Evolutionary conservation across 2,797 vertebrate species (phyloP).

Genomic region (Sebastes minor): DNA sequence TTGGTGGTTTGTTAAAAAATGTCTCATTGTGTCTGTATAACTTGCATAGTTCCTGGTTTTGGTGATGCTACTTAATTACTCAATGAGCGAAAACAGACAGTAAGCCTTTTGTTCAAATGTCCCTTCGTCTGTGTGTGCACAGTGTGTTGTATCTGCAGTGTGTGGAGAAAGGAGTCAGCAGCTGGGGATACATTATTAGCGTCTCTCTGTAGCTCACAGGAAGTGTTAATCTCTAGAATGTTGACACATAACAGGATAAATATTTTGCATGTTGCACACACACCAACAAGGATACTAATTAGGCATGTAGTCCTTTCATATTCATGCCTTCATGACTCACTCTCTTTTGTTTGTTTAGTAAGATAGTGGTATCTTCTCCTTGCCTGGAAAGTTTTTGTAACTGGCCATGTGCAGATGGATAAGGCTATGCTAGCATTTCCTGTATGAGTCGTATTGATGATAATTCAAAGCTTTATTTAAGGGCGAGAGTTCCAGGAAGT

Average conservation of each 20-base stretch:
- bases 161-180: neutral
- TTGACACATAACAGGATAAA: constrained; percentile 25
- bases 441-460: constrained; percentile 14
- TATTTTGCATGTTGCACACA: constrained; percentile 8
- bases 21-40: neutral
- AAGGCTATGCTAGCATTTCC: constrained; percentile 31
- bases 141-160: neutral
- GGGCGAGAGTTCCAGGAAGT: constrained; percentile 39
- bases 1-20: neutral
- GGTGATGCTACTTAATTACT: neutral
- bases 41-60: neutral
- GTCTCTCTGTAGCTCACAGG: constrained; percentile 4
- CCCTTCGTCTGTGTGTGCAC: neutral
- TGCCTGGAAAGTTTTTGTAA: constrained; percentile 14
- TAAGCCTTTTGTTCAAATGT: neutral
- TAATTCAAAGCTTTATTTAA: constrained; percentile 15
- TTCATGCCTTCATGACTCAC: constrained; percentile 12
- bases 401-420: constrained; percentile 35
- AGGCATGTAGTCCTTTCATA: neutral
- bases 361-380: constrained; percentile 18
- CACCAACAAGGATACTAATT: constrained; percentile 37
- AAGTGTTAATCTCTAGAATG: constrained; percentile 22
- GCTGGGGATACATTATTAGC: constrained; percentile 4
- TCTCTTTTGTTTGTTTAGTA: constrained; percentile 10
- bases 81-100: neutral